Base-by-base conservation (phyloP, 1,140 invertebrate species). In the Belonocnema kinseyi region DNA sequence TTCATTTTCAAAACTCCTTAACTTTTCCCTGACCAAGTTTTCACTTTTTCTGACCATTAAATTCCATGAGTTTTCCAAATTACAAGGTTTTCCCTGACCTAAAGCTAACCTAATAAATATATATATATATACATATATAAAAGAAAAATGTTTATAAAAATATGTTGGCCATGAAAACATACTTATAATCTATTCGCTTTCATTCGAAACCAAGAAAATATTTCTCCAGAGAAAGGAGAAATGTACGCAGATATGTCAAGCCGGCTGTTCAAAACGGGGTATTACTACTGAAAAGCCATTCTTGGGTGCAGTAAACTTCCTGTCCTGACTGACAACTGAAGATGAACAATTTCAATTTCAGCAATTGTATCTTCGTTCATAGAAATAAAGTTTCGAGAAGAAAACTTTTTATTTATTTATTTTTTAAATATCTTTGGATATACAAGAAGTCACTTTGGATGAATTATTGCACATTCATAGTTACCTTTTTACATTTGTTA, bases 251-350 rank as follows among this genome's bases (percentile, higher is more conserved):
- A 16, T 33, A 66, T 66, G 61, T 33, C 61, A 66, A 26, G n/a
- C 26, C 26, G 61, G 33, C 61, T 66, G 61, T 46, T 66, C 61
- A 66, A 66, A 40, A 66, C 26, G 26, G 61, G 33, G 40, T 66
- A 33, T 66, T 66, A 40, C 61, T 66, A 66, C 61, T 66, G 61
- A 66, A 66, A 66, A 40, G 14, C 33, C 61, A 40, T 66, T 66
- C 13, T 16, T 19, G 7, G 1, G 26, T 40, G 21, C 7, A 8
- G 13, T 40, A 12, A 66, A 66, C 26, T 5, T 46, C 7, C 40
- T 46, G 40, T 46, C 40, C 40, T 46, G 1, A n/a, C 14, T 66
- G 61, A 66, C 61, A 66, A 26, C 26, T 40, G n/a, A 56, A 66
- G 61, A 40, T 13, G 33, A n/a, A 40, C 26, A 66, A 40, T 40